Conservation (phyloP, 2,113 vertebrate genomes). For the Nyctibius bracteatus region DNA sequence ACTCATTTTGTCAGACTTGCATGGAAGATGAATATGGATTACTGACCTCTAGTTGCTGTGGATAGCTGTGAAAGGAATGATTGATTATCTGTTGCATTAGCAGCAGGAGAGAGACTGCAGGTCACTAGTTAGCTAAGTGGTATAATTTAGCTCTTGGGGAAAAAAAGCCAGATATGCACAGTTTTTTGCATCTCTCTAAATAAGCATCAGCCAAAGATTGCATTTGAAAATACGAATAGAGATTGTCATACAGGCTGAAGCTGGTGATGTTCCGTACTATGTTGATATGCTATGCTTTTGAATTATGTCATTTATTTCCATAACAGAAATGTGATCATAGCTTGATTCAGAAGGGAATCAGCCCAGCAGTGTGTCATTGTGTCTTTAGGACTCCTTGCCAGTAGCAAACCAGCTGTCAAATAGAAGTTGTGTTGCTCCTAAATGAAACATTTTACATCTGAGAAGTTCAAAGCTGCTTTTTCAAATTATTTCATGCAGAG, state of each 20-base stretch:
- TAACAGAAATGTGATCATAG: neutral
- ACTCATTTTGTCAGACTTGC: neutral
- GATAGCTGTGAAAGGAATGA: neutral
- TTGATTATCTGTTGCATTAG: conserved; percentile 20
- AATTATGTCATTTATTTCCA: neutral
- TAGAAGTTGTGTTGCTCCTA: neutral
- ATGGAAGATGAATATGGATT: neutral
- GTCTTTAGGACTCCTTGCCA: neutral
- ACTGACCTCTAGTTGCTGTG: neutral
- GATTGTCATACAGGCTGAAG: neutral
- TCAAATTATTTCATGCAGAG: neutral
- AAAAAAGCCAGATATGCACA: neutral
- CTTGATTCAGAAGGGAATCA: neutral
- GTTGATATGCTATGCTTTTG: neutral
- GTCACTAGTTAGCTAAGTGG: neutral
- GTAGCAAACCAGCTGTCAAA: conserved; percentile 6
- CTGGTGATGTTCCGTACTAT: neutral
- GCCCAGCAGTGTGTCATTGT: neutral
- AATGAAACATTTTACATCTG: neutral
- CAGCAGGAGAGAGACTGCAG: conserved; percentile 1
- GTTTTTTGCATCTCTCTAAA: neutral
- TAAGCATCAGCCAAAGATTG: neutral
- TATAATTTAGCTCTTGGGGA: neutral
- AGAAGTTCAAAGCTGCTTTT: neutral
- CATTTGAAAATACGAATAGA: neutral